A percentile compares a stretch with the other conserved stretches of the same genome.
Evolutionary conservation across 2,797 vertebrate species (phyloP).

Genomic region (Cossypha caffra): DNA sequence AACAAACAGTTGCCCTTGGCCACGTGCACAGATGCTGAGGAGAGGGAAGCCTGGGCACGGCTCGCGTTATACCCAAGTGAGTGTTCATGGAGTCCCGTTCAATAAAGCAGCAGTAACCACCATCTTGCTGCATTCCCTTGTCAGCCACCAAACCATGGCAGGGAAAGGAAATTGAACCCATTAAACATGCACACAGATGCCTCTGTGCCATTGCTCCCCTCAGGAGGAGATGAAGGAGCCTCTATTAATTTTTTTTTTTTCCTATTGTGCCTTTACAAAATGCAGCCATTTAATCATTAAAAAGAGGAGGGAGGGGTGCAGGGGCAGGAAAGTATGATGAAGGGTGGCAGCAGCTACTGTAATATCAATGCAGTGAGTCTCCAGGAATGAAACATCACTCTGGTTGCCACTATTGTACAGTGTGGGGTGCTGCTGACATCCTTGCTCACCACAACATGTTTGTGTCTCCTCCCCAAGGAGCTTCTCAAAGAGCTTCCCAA

Average conservation of each 20-base stretch:
- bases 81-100: background rate
- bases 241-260: background rate
- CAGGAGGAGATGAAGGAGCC: background rate
- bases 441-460: accelerated
- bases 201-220: background rate
- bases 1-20: background rate
- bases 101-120: constrained; percentile 63
- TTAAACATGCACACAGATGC: constrained; percentile 60
- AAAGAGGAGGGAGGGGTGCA: background rate
- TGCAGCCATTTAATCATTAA: background rate
- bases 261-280: constrained; percentile 17
- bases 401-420: background rate
- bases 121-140: constrained; percentile 50
- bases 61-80: background rate
- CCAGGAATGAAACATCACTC: background rate
- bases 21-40: background rate
- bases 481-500: background rate
- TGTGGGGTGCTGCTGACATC: background rate
- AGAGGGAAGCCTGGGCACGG: background rate
- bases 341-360: background rate
- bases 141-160: constrained; percentile 45
- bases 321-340: background rate
- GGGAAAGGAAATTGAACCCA: constrained; percentile 68
- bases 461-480: background rate
- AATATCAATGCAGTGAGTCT: background rate